These are phyloP conservation scores for Punctoribates punctum DNA, from an alignment of 2,888 invertebrate species.

Conservation along the genomic window DNA sequence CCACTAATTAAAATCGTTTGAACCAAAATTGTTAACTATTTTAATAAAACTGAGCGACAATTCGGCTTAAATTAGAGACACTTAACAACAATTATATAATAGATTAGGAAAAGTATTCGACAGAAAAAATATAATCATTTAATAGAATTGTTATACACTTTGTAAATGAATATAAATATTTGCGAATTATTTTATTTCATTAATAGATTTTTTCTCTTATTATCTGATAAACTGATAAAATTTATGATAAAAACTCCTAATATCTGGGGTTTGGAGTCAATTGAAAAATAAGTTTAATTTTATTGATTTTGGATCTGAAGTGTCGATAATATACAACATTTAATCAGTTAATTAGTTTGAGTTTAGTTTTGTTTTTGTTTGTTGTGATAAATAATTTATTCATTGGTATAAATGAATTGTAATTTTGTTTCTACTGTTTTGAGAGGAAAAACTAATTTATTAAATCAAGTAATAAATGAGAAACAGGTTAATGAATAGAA, in stretches of 20 bases:
- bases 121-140: neutral
- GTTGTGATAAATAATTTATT: neutral
- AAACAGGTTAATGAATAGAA: neutral
- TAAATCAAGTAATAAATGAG: neutral
- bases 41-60: neutral
- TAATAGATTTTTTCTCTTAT: neutral
- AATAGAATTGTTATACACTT: neutral
- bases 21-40: slow-evolving; percentile 11
- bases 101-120: neutral
- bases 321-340: neutral
- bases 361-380: neutral
- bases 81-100: neutral
- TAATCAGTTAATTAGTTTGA: neutral
- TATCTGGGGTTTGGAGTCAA: neutral
- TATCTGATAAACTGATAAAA: neutral
- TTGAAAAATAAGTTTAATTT: neutral
- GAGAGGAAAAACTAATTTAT: neutral
- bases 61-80: neutral
- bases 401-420: neutral
- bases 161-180: neutral
- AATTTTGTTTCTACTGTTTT: neutral
- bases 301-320: neutral
- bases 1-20: slow-evolving; percentile 11
- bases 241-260: neutral
- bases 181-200: neutral